Conservation (phyloP, 2,888 invertebrate species). For the Drosophila mercatorum region DNA sequence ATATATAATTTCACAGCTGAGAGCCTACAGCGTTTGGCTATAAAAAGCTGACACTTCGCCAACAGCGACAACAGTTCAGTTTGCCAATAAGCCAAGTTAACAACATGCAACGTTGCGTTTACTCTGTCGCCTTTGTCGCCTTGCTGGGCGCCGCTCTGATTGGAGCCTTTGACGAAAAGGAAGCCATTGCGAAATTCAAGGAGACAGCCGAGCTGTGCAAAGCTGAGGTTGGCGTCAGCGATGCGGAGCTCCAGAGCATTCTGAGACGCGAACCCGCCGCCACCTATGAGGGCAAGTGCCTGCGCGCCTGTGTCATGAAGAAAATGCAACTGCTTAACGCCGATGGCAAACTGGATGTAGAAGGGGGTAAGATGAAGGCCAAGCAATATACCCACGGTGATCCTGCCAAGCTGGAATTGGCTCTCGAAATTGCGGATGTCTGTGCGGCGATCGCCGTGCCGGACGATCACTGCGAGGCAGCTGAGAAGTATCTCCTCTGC, state of each 20-base stretch:
- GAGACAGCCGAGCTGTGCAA: conserved; percentile 66
- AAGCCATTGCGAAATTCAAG: conserved; percentile 61
- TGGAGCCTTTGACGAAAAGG: conserved; percentile 60
- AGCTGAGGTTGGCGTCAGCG: conserved; percentile 72
- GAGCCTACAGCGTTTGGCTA: conserved; percentile 39
- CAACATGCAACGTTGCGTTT: conserved; percentile 50
- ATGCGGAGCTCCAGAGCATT: conserved; percentile 63
- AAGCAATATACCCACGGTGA: conserved; percentile 54
- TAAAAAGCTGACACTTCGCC: conserved; percentile 38
- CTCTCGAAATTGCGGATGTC: conserved; percentile 60
- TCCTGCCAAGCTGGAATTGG: conserved; percentile 61
- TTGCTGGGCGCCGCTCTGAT: conserved; percentile 46
- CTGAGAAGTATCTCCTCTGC: conserved; percentile 71
- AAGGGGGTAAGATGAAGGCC: conserved; percentile 58
- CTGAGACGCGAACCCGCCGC: conserved; percentile 60
- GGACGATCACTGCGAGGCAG: conserved; percentile 78
- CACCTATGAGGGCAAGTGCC: conserved; percentile 71
- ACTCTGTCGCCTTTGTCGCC: conserved; percentile 26
- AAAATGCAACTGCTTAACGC: conserved; percentile 35
- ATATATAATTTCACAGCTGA: conserved; percentile 79
- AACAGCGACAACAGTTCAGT: conserved; percentile 42
- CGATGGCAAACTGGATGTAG: conserved; percentile 67
- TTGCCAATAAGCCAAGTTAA: conserved; percentile 19
- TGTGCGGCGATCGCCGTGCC: conserved; percentile 62
- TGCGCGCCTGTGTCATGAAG: conserved; percentile 78